These are phyloP conservation scores for Epinotia demarniana DNA, from an alignment of 2,888 invertebrate genomes.

Conservation along the genomic window DNA sequence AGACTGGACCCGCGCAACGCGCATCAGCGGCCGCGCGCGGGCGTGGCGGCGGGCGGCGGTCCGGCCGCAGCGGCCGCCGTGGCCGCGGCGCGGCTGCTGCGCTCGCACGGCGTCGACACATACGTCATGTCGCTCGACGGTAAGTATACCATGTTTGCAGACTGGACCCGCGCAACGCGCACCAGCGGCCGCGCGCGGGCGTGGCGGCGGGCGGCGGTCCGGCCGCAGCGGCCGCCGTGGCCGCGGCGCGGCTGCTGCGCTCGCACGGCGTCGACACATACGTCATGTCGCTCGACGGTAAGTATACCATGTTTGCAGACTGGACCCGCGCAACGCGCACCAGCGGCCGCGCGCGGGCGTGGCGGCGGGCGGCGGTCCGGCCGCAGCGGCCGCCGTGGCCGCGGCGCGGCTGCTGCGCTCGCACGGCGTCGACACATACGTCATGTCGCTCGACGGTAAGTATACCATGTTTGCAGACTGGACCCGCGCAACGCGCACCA, in stretches of 20 bases:
- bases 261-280: constrained; percentile 88
- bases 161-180: constrained; percentile 93
- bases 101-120: constrained; percentile 88
- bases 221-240: constrained; percentile 81
- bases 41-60: constrained; percentile 89
- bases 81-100: constrained; percentile 91
- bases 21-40: constrained; percentile 94
- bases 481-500: constrained; percentile 95
- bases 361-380: constrained; percentile 87
- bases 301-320: constrained; percentile 68
- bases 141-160: constrained; percentile 65
- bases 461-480: constrained; percentile 79
- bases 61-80: constrained; percentile 81
- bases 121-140: constrained; percentile 56
- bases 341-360: constrained; percentile 93
- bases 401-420: constrained; percentile 92
- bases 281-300: constrained; percentile 16
- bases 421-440: constrained; percentile 86
- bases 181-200: constrained; percentile 93
- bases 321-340: constrained; percentile 94
- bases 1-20: constrained; percentile 93
- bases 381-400: constrained; percentile 83
- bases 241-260: constrained; percentile 91
- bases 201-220: constrained; percentile 89
- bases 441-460: constrained; percentile 6